Evolutionary conservation across 2,797 vertebrate genomes (phyloP), one percentile per base, ranked within the genome.

Genomic region (Rhinella marina): DNA sequence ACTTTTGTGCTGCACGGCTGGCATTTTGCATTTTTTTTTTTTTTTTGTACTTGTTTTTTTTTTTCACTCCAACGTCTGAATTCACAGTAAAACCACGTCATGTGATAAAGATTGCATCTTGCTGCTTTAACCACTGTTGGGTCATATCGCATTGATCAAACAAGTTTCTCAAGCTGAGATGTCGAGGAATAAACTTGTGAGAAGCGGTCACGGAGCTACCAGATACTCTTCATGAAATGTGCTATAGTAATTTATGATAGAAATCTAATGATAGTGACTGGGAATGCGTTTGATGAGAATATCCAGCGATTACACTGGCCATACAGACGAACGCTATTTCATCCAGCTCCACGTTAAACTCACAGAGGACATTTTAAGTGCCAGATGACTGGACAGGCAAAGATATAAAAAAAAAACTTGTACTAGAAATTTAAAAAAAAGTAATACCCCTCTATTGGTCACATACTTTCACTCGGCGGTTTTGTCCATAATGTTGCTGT

Each of bases 131-230:
- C 78, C 41, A 87, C 86, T 17, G 25, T 17, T 75, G 54, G 27
- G 19, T 75, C 79, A 86, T 29, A 73, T 8, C 23, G 17, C 7
- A 23, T 56, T 86, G 77, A 10, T 61, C 29, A 70, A 80, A 73
- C 79, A 21, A 29, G 57, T 81, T 87, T 82, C 79, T 48, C 86
- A 87, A 75, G 77, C 50, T n/a, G 4, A 56, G 29, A 41, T 17
- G 7, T 48, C 61, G 41, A 79, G 68, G 79, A 32, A 56, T 86
- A 68, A 11, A 54, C 52, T 25, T 29, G 27, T 54, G 17, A n/a
- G 52, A 14, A 59, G 23, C 62, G 11, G 14, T 50, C 19, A 19
- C 32, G 66, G 12, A 75, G 16, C 32, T 12, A 27, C 13, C 83
- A 76, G 19, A 85, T 11, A 62, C 14, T 9, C 52, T 61, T 61